Base-by-base conservation (phyloP, 2,797 vertebrate species). In the Florisuga fusca region DNA sequence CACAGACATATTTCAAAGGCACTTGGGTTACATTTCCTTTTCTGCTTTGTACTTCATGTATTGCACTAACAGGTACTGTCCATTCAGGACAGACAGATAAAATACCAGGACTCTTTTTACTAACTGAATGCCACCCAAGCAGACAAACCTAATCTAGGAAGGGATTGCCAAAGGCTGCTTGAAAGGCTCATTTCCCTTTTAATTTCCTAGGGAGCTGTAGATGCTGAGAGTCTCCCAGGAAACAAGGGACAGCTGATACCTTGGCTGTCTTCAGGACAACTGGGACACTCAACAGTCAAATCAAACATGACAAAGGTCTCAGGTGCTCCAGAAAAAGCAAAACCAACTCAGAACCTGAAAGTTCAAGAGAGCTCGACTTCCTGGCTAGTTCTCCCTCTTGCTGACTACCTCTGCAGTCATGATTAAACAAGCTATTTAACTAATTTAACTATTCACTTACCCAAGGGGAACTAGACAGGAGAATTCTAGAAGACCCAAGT, bases 401-500 rank as follows among this genome's bases (percentile, higher is more conserved):
- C 74, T 88, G 77, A 91, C 80, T 75, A 78, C 72, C 29, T 85
- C 48, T 73, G 45, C 66, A 53, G n/a, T 63, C 85, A 87, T 51
- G 62, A 27, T n/a, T 29, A 26, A 51, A 48, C 23, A 63, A 63
- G 25, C 29, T 73, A 58, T 27, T 59, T 55, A 46, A 46, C 9
- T 46, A 21, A 20, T 21, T 46, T 46, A 46, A 46, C 43, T 55
- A 10, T 68, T 76, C 71, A 79, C 33, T 86, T 87, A 75, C 12
- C n/a, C 43, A 43, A 76, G 46, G 17, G 78, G 73, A 93, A 82
- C 45, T 46, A 92, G 50, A 83, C 15, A 6, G 71, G 26, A 97
- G 66, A 95, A 84, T 85, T 73, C 92, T 45, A 91, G 75, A 95
- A 91, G 18, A 89, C 64, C 59, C n/a, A 3, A 55, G 51, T 73